Percentiles rank a stretch among this genome's conserved stretches.
These are phyloP conservation scores for Neodiprion fabricii DNA, from an alignment of 1,140 invertebrate genomes.

Conservation along the genomic window DNA sequence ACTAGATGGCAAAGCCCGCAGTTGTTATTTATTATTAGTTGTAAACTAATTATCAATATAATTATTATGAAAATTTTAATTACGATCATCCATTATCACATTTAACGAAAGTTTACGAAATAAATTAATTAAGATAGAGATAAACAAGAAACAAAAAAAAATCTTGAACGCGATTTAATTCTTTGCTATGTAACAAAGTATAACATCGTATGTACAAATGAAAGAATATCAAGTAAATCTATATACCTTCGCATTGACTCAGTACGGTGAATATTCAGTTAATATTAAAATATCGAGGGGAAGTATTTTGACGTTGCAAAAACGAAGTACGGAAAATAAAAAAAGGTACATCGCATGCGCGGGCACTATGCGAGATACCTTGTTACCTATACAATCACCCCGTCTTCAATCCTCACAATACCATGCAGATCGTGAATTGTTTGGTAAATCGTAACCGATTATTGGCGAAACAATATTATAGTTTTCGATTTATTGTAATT, in stretches of 20 bases:
- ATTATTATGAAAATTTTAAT: not conserved
- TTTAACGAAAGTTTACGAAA: not conserved
- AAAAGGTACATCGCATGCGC: constrained; percentile 18
- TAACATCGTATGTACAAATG: constrained; percentile 19
- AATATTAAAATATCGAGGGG: constrained; percentile 10
- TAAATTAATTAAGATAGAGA: not conserved
- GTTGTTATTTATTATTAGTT: no score
- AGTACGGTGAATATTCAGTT: constrained; percentile 15
- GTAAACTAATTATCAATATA: no score
- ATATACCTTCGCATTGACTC: constrained; percentile 20
- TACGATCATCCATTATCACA: not conserved
- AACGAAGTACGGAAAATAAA: not conserved
- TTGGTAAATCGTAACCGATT: constrained; percentile 9
- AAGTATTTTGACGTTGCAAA: not conserved
- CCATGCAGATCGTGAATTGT: constrained; percentile 11
- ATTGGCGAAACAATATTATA: constrained; percentile 19
- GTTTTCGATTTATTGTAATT: constrained; percentile 34
- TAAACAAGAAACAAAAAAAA: not conserved
- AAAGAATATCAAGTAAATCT: constrained; percentile 16
- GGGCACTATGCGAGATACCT: constrained; percentile 20
- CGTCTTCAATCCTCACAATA: not conserved
- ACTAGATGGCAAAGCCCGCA: no score
- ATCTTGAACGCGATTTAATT: not conserved
- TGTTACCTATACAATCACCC: not conserved
- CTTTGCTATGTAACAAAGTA: not conserved